A percentile compares a stretch with the other conserved stretches of the same genome.
phyloP scores from a whole-genome alignment of 1,140 invertebrate genomes.

The Hesperophylax magnus region DNA sequence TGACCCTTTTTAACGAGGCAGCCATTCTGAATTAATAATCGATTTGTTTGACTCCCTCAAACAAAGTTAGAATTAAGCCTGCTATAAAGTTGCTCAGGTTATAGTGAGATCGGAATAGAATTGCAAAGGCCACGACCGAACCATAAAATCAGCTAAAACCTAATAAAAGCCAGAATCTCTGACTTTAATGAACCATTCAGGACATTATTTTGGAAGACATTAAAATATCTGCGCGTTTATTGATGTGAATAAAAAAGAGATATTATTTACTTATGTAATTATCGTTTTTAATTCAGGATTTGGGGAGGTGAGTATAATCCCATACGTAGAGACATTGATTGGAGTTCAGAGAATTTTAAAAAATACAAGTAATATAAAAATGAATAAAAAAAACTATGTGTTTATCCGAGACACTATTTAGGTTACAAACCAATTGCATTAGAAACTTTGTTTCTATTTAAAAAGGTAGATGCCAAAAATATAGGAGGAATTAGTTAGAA shows the following conservation, averaged over 20 bases:
- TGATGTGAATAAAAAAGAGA: background rate
- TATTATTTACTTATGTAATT: no score
- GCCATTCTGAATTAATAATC: conserved; percentile 1
- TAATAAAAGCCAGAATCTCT: background rate
- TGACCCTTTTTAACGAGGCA: background rate
- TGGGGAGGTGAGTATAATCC: no score
- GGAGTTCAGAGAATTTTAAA: no score
- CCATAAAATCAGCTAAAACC: conserved; percentile 1
- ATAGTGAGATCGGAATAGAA: background rate
- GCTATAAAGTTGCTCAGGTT: background rate
- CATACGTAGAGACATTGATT: no score
- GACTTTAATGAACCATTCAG: conserved; percentile 26
- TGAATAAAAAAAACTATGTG: no score
- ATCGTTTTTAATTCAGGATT: no score
- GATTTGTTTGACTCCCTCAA: background rate
- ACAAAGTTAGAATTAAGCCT: background rate
- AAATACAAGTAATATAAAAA: no score
- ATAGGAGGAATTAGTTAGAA: no score
- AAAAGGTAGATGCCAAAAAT: no score
- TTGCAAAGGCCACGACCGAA: background rate
- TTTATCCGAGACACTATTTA: no score
- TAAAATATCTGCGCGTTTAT: conserved; percentile 11
- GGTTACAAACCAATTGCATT: no score
- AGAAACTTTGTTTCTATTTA: no score
- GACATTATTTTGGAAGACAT: conserved; percentile 20